Evolutionary conservation across 2,113 vertebrate genomes (phyloP).

Genomic region (Mobula birostris): DNA sequence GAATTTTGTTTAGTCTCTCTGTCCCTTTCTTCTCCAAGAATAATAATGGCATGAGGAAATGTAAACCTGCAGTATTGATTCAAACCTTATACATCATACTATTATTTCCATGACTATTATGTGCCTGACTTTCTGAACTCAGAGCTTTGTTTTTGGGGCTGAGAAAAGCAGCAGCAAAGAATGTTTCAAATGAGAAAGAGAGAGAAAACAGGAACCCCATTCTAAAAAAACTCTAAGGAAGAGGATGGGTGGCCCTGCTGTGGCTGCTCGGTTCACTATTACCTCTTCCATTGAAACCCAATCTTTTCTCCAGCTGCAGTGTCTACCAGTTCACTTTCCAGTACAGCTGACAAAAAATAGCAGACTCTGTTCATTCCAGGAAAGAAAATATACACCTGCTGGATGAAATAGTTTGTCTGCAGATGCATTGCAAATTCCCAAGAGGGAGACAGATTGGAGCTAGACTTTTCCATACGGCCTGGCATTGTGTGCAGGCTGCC

Average conservation of each 20-base stretch:
- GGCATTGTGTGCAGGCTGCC: not conserved
- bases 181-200: not conserved
- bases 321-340: no score
- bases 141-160: not conserved
- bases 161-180: not conserved
- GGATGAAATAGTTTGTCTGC: not conserved
- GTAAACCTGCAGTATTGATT: no score
- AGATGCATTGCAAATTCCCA: not conserved
- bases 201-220: no score
- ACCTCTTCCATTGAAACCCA: no score
- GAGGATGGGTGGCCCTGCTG: not conserved
- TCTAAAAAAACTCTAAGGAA: no score
- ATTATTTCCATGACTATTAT: no score
- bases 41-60: no score
- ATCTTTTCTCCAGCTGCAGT: no score
- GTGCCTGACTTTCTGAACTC: not conserved
- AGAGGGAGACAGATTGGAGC: not conserved
- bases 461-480: not conserved
- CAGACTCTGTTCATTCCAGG: not conserved
- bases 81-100: no score
- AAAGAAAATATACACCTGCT: not conserved
- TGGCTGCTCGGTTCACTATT: no score
- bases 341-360: no score
- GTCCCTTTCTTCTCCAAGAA: no score
- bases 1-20: not conserved